A percentile compares a stretch with the other conserved stretches of the same genome.
phyloP scores from a whole-genome alignment of 2,888 invertebrate species.

The Zonitis immaculata region DNA sequence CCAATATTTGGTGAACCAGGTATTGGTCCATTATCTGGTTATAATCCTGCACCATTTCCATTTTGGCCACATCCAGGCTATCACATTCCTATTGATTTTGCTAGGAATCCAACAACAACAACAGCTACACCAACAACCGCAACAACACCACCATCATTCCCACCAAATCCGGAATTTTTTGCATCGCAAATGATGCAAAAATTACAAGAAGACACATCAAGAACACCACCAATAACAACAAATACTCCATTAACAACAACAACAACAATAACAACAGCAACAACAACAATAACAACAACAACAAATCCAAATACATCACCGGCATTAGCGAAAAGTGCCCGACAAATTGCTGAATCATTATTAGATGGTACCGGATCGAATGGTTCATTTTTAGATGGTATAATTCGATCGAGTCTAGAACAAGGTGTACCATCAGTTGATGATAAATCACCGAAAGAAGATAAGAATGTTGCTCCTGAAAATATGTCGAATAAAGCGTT shows the following conservation, averaged over 20 bases:
- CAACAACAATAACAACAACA: slow-evolving; percentile 25
- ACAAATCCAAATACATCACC: slow-evolving; percentile 28
- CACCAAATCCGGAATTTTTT: slow-evolving; percentile 64
- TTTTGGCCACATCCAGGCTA: slow-evolving; percentile 70
- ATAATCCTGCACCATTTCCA: slow-evolving; percentile 63
- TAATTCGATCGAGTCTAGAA: slow-evolving; percentile 77
- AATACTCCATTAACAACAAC: slow-evolving; percentile 24
- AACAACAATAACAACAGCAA: slow-evolving; percentile 26
- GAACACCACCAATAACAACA: slow-evolving; percentile 35
- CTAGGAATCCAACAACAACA: slow-evolving; percentile 46
- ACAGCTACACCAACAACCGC: too few relatives aligned
- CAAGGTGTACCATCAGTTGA: slow-evolving; percentile 55
- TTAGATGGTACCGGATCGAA: slow-evolving; percentile 65
- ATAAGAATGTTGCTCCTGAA: slow-evolving; percentile 50
- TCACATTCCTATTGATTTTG: slow-evolving; percentile 52
- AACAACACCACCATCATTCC: slow-evolving; percentile 44
- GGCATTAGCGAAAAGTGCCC: slow-evolving; percentile 48
- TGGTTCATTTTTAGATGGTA: slow-evolving; percentile 76
- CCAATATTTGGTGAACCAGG: slow-evolving; percentile 57
- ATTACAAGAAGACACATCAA: slow-evolving; percentile 65
- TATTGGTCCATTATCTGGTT: slow-evolving; percentile 55
- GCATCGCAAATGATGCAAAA: slow-evolving; percentile 78
- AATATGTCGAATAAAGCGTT: slow-evolving; percentile 59
- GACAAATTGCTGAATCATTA: slow-evolving; percentile 61
- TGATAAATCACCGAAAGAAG: slow-evolving; percentile 54